Evolutionary conservation across 2,888 invertebrate species (phyloP), one percentile per base, ranked within the genome.

Genomic region (Phortica magna): DNA sequence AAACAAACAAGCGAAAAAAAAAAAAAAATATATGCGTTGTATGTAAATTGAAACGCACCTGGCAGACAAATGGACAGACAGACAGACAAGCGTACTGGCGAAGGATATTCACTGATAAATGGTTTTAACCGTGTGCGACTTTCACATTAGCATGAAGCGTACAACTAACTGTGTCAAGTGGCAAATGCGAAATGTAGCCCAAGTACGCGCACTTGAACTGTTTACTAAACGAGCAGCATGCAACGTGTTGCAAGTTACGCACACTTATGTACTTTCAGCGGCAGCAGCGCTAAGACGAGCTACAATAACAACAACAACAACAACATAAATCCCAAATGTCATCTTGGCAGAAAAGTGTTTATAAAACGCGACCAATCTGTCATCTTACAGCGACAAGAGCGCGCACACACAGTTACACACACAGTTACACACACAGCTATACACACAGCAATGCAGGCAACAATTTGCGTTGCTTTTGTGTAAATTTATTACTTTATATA

Each of bases 31-130:
- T 31, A 31, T 22, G 43, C 80, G 79, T 48, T 77, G 59, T 84
- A 89, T 88, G 89, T 84, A 89, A 89, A 88, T 89, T 88, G 87
- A 88, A 88, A 84, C 85, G 82, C 77, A 82, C 80, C 78, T 79
- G 78, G 72, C 77, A 65, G 74, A 67, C 31, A 71, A 22, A 22
- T 22, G 31, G 31, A 55, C 57, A 71, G 68, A 74, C 76, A 72
- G 79, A 75, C 79, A 83, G 76, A 73, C 75, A 71, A 41, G 55
- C 43, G 43, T 43, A 43, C 43, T 73, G 73, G 53, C 68, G 70
- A 41, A 65, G 14, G 41, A 22, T 39, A 71, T 17, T 12, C 70
- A n/a, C 70, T 71, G 70, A 71, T 71, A 53, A 53, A 71, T 71
- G 70, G 55, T 39, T 67, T 42, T 14, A 48, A n/a, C 67, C 39